Evolutionary conservation across 1,140 invertebrate genomes (phyloP).

Genomic region (Triops cancriformis): DNA sequence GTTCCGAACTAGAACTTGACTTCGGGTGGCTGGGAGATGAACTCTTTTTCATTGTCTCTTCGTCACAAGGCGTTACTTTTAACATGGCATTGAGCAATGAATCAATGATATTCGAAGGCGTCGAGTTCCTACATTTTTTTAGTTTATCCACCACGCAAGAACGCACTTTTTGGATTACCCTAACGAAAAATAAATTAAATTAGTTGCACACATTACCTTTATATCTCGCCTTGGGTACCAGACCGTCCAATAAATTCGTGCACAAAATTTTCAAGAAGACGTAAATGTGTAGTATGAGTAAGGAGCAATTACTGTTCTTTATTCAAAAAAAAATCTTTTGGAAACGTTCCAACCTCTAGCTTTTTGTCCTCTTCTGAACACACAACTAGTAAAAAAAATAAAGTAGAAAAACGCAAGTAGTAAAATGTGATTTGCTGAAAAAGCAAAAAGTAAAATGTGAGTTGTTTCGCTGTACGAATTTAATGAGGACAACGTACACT

Average conservation of each 20-base stretch:
- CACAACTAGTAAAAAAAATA: no score
- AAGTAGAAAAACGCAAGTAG: no score
- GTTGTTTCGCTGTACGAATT: no score
- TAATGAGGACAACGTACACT: not conserved
- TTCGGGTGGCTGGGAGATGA: not conserved
- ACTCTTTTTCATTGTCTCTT: constrained; percentile 14
- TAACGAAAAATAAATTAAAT: constrained; percentile 29
- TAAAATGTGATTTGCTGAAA: not conserved
- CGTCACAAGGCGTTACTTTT: constrained; percentile 56
- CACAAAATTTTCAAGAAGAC: no score
- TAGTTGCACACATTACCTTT: no score
- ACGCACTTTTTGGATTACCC: constrained; percentile 51
- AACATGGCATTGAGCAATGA: constrained; percentile 62
- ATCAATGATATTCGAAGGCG: constrained; percentile 66
- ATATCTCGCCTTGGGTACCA: no score
- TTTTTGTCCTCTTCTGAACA: no score
- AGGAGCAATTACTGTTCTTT: no score
- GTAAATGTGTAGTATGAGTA: no score
- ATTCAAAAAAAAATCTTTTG: no score
- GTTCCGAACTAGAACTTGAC: not conserved
- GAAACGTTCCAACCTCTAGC: no score
- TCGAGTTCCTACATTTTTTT: constrained; percentile 58
- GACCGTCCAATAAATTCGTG: no score
- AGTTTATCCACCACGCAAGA: constrained; percentile 53
- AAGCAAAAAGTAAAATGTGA: not conserved